These are phyloP conservation scores for Sepiola atlantica DNA, from an alignment of 2,888 invertebrate species.

Conservation along the genomic window DNA sequence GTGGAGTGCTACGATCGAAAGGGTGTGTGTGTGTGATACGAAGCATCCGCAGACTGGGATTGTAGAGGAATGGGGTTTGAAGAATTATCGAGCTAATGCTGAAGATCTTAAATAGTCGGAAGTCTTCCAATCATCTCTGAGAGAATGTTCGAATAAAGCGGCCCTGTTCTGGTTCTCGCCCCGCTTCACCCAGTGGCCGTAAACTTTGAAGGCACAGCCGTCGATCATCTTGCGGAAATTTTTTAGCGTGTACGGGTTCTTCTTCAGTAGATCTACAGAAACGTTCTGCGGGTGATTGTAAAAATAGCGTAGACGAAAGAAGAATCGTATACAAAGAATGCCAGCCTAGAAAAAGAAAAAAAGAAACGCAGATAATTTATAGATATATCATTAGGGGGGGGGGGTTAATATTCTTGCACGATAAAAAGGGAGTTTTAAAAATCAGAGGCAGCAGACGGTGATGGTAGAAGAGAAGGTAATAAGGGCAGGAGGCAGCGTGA, in stretches of 20 bases:
- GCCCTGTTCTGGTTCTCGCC: slow-evolving; percentile 99
- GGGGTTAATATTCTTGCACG: not conserved
- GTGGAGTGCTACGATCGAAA: not conserved
- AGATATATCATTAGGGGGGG: not conserved
- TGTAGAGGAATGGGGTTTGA: slow-evolving; percentile 4
- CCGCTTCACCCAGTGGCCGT: slow-evolving; percentile 99
- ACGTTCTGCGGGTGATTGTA: slow-evolving; percentile 89
- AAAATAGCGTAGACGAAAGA: slow-evolving; percentile 86
- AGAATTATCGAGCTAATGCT: slow-evolving; percentile 42
- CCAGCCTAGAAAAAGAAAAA: slow-evolving; percentile 63
- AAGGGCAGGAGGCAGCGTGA: too few species aligned
- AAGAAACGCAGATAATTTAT: not conserved
- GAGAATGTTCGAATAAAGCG: slow-evolving; percentile 95
- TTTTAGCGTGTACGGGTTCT: slow-evolving; percentile 93
- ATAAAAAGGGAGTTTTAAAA: not conserved
- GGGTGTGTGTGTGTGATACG: not conserved
- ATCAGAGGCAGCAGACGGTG: too few species aligned
- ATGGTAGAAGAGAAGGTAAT: too few species aligned
- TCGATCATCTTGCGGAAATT: slow-evolving; percentile 87
- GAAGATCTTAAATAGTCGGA: not conserved
- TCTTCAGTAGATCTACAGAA: slow-evolving; percentile 81
- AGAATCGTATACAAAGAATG: slow-evolving; percentile 79
- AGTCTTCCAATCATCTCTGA: slow-evolving; percentile 77
- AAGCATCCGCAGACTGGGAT: not conserved
- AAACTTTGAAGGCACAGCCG: slow-evolving; percentile 92